Base-by-base conservation (phyloP, 2,888 invertebrate species). In the Nebria brevicollis region DNA sequence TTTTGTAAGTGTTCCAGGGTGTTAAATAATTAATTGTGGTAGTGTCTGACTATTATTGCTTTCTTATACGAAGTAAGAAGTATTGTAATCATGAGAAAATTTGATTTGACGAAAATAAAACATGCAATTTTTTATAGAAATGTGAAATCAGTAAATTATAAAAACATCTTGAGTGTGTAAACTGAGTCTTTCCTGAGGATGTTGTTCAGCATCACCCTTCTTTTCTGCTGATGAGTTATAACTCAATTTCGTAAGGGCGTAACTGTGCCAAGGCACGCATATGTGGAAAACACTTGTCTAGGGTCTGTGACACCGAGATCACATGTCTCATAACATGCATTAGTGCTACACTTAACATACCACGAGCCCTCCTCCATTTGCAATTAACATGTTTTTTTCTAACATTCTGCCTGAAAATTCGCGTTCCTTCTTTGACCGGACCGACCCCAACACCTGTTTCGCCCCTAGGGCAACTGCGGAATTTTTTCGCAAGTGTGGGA, bases 281-380 rank as follows among this genome's bases (percentile, higher is more conserved):
- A 20, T 20, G 20, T 43, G 10, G 43, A 43, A 10, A 1, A 54
- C 54, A 54, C 54, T 54, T 54, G 54, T 54, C 8, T 8, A 54
- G 54, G 54, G 54, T 54, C 54, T 54, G 54, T 54, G 54, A 54
- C 54, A 34, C 34, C 34, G 34, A 34, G 34, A 34, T 54, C 54
- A 54, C 54, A 54, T 54, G 54, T 54, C 54, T 54, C 54, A 54
- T 54, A 54, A 54, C 54, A 54, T 54, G 54, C 54, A 54, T 54
- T 54, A 54, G 54, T 54, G 54, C 54, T 7, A 54, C 54, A 54
- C 54, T 54, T 54, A 54, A 54, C 54, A 54, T 54, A 54, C 54
- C 54, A 54, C 54, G 54, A 54, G 54, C 54, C 54, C 54, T 8
- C 54, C 54, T 13, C 13, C 13, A 54, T 54, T 54, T 54, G 54